phyloP scores from a whole-genome alignment of 2,113 vertebrate genomes.

The Mormyrus iriodes region DNA sequence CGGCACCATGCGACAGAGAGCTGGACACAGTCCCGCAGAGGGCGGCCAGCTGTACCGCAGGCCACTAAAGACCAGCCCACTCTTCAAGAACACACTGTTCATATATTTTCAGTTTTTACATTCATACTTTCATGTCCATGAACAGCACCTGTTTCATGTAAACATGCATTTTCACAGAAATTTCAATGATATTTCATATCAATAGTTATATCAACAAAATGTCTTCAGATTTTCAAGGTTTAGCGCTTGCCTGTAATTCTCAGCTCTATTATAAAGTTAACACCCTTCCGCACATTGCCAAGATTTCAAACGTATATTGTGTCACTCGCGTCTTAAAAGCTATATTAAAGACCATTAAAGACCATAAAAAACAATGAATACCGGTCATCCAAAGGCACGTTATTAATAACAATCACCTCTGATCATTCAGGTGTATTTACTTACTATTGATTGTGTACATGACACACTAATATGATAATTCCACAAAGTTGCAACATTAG shows the following conservation, averaged over 20 bases:
- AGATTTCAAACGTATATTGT: neutral
- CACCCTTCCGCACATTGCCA: neutral
- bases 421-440: constrained; percentile 13
- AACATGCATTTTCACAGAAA: neutral
- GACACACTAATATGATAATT: constrained; percentile 28
- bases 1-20: neutral
- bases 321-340: neutral
- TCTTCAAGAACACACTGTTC: neutral
- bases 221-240: neutral
- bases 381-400: neutral
- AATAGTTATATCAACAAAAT: neutral
- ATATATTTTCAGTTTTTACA: neutral
- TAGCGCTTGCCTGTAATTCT: neutral
- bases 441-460: constrained; percentile 25
- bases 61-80: neutral
- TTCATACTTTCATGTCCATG: neutral
- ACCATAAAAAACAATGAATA: neutral
- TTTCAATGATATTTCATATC: neutral
- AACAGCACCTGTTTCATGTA: neutral
- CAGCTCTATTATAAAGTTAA: neutral
- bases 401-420: neutral
- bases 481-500: constrained; percentile 17
- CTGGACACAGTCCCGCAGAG: neutral
- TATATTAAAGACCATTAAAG: neutral
- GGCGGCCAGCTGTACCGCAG: neutral